Evolutionary conservation across 2,113 vertebrate genomes (phyloP).

Genomic region (Cnemophilus loriae): DNA sequence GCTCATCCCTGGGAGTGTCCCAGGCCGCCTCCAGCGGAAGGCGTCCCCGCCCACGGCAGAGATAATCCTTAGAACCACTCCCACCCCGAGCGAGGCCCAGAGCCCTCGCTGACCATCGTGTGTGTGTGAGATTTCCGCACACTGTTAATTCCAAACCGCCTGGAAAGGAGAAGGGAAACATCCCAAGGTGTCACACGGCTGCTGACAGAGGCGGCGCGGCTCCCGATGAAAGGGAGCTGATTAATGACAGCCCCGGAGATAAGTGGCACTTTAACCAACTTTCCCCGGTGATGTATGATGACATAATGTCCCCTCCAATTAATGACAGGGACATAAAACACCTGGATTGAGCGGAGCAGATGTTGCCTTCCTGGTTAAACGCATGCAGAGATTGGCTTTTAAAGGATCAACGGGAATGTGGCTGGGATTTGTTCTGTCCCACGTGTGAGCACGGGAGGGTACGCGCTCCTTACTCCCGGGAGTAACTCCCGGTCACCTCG

Average conservation of each 20-base stretch:
- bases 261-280: constrained; percentile 76
- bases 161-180: not conserved
- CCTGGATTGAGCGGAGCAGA: constrained; percentile 75
- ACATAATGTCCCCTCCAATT: constrained; percentile 80
- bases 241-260: constrained; percentile 69
- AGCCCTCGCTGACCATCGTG: fast-evolving
- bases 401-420: constrained; percentile 56
- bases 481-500: not conserved
- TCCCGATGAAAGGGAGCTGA: constrained; percentile 66
- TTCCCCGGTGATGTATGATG: constrained; percentile 75
- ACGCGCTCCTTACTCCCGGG: not conserved
- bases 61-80: no score
- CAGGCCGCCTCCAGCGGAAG: not conserved
- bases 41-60: not conserved
- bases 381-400: constrained; percentile 69
- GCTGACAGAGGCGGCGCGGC: not conserved
- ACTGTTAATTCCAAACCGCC: not conserved
- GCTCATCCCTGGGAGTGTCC: not conserved
- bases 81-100: fast-evolving
- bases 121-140: not conserved
- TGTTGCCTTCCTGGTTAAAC: constrained; percentile 70
- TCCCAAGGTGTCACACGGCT: not conserved
- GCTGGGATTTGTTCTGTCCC: not conserved
- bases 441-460: not conserved
- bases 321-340: constrained; percentile 79